Evolutionary conservation across 2,113 vertebrate species (phyloP), one percentile per base, ranked within the genome.

Genomic region (Monarcha castaneiventris): DNA sequence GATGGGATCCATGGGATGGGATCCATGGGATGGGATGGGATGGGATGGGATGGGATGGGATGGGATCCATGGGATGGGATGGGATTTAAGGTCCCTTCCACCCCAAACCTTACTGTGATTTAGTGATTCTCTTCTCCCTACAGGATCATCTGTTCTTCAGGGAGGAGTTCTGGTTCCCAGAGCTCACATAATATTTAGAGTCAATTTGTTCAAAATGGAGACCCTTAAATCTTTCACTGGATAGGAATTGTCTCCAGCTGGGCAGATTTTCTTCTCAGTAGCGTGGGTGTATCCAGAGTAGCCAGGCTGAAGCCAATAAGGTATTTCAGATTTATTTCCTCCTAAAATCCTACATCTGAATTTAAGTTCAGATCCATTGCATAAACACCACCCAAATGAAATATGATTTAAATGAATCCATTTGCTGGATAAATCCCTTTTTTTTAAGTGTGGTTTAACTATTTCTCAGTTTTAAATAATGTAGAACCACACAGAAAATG

Each of bases 401-500:
- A 46, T 8, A 1, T 10, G 43, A 30, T 75, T 84, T 66, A 39
- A 87, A 17, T 44, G 30, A 46, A 32, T 46, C 35, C 2, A 23
- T 32, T 82, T 84, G 5, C 43, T 89, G 19, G 43, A 26, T 19
- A 64, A 46, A 72, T 15, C 15, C 8, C 2, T 18, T 54, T 6
- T 39, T 44, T 44, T 37, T 37, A 9, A 37, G 10, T 23, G 4
- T 0, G 14, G 17, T 59, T 41, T 15, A 51, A 56, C 2, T 37
- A 16, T 58, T 56, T 62, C 21, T 92, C 21, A 20, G 5, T 43
- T 86, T 75, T 68, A 16, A 27, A 33, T 21, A 33, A 29, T 35
- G 32, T 3, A 33, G 13, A 71, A 16, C 7, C 8, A 4, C 5
- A 7, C 1, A 35, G 54, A 77, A 71, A 1, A 0, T 46, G 56